Evolutionary conservation across 1,140 invertebrate species (phyloP).

Genomic region (Polyergus mexicanus): DNA sequence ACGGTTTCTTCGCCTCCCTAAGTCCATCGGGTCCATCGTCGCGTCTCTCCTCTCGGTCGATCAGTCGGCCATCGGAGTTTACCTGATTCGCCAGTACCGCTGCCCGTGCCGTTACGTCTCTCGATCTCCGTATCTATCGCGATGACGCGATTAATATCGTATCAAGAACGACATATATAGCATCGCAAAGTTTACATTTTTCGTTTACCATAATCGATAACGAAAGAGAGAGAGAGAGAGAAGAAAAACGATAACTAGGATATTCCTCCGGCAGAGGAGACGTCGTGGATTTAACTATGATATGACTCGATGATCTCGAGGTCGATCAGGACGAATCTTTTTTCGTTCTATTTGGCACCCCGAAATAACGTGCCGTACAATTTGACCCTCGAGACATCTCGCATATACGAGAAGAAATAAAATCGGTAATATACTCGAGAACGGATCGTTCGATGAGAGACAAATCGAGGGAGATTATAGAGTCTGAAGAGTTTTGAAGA

Average conservation of each 20-base stretch:
- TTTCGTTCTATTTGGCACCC: not conserved
- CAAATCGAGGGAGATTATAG: not conserved
- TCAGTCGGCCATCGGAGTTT: constrained; percentile 77
- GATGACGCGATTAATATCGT: constrained; percentile 17
- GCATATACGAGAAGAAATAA: not conserved
- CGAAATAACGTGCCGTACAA: not conserved
- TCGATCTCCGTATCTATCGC: constrained; percentile 18
- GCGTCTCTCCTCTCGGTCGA: constrained; percentile 70
- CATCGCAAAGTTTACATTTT: not conserved
- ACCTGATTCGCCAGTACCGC: constrained; percentile 71
- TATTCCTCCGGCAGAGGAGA: not conserved
- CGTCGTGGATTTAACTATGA: constrained; percentile 10
- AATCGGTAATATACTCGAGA: constrained; percentile 13
- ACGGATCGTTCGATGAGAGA: constrained; percentile 18
- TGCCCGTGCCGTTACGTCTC: constrained; percentile 37
- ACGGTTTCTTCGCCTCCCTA: constrained; percentile 58
- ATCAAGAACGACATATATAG: not conserved
- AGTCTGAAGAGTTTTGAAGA: not conserved
- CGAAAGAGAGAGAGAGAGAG: not conserved
- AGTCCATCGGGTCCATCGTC: constrained; percentile 57
- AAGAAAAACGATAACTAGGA: not conserved
- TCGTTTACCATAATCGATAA: constrained; percentile 13
- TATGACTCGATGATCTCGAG: constrained; percentile 22
- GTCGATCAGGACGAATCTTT: not conserved
- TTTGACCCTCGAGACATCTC: not conserved